These are phyloP conservation scores for Ctena decussata DNA, from an alignment of 2,888 invertebrate species.

Conservation along the genomic window DNA sequence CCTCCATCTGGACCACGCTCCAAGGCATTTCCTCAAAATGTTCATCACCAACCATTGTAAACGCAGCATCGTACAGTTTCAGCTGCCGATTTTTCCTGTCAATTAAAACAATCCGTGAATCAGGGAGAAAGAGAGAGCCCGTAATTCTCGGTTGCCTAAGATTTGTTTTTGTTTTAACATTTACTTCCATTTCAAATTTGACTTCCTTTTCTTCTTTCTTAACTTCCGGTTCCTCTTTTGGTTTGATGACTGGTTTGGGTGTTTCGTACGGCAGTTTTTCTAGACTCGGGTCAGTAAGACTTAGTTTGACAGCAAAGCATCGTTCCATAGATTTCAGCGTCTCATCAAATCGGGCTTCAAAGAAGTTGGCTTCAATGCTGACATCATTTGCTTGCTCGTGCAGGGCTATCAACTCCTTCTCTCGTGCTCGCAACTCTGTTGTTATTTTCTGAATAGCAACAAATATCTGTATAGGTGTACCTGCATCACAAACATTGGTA, in stretches of 20 bases:
- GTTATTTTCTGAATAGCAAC: constrained; percentile 7
- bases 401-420: not conserved
- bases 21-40: constrained; percentile 6
- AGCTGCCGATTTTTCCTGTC: not conserved
- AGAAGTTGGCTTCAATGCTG: not conserved
- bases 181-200: constrained; percentile 2
- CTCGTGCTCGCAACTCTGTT: not conserved
- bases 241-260: not conserved
- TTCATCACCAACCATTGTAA: not conserved
- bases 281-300: not conserved
- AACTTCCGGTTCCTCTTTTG: not conserved
- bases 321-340: not conserved
- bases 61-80: not conserved
- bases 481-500: not conserved
- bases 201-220: not conserved
- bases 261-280: not conserved
- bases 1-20: not conserved
- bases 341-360: not conserved
- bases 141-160: not conserved
- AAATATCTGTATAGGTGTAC: not conserved
- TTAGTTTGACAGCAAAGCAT: not conserved
- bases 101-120: not conserved
- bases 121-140: not conserved
- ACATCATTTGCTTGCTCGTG: not conserved
- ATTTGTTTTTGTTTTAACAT: not conserved